Base-by-base conservation (phyloP, 2,797 vertebrate genomes). In the Smutsia temminckii region DNA sequence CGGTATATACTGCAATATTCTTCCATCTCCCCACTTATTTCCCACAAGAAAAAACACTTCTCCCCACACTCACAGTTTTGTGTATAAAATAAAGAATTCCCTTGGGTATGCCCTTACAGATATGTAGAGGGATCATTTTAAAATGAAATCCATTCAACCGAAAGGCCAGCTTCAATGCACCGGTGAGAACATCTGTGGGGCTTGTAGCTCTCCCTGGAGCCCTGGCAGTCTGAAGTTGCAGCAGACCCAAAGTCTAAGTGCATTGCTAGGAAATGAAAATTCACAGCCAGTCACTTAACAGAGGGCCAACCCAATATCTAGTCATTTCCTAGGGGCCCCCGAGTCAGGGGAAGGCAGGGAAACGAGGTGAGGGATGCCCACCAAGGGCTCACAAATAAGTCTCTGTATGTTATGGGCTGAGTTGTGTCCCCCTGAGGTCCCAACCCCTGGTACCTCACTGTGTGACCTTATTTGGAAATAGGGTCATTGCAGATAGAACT, bases 21-120 rank as follows among this genome's bases (percentile, higher is more conserved):
- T 34, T 84, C 69, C 57, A 89, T 74, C 83, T 83, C 88, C 91
- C 89, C 79, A 93, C 59, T 89, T 32, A 85, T 40, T 94, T 92
- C 74, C 40, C 75, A 46, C 20, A 25, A 51, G 27, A 37, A 95
- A 42, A 78, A 51, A 69, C 3, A 68, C 51, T 61, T 80, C 64
- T 32, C 55, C 51, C 29, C 29, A 46, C 1, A 3, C 68, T 88
- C 68, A 74, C 20, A 37, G 74, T 53, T 17, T 75, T 46, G 23
- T 27, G 0, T 88, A 49, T 63, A 57, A 64, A 80, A 77, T 14
- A 53, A 86, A 92, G 18, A 85, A 57, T 68, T 77, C 40, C 69
- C 42, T 9, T n/a, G 57, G 11, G 27, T 37, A 14, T 23, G 18
- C n/a, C 46, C 49, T 66, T 64, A 71, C 18, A 92, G 32, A 91